Evolutionary conservation across 1,140 invertebrate species (phyloP).

Genomic region (Pachyrhynchus sulphureomaculatus): DNA sequence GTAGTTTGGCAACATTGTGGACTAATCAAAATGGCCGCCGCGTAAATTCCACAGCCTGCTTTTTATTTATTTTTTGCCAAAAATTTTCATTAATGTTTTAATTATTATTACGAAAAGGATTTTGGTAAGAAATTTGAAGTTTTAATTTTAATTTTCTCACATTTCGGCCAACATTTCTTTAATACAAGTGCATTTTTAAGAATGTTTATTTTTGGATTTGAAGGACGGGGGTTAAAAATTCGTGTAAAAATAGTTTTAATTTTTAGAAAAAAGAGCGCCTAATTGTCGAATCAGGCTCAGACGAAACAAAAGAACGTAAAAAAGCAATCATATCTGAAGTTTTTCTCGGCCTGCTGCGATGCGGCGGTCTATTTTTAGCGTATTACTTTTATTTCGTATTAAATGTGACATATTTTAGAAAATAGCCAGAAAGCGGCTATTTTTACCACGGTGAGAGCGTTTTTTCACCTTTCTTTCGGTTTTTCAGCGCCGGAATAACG

Average conservation of each 20-base stretch:
- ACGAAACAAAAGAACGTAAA: conserved; percentile 10
- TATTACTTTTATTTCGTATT: conserved; percentile 35
- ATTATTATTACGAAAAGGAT: conserved; percentile 16
- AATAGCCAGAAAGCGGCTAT: conserved; percentile 31
- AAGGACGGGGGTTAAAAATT: neutral
- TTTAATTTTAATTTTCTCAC: neutral
- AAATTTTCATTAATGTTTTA: conserved; percentile 24
- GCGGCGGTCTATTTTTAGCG: conserved; percentile 19
- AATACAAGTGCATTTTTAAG: neutral
- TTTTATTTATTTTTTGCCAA: conserved; percentile 30
- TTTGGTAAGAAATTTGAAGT: conserved; percentile 13
- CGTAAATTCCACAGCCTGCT: conserved; percentile 21
- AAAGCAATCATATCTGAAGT: conserved; percentile 17
- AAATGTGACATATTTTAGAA: conserved; percentile 33
- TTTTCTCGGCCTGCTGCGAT: conserved; percentile 18
- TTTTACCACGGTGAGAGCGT: conserved; percentile 32
- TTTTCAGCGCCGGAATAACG: conserved; percentile 24
- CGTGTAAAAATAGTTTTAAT: conserved; percentile 1
- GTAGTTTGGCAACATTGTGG: conserved; percentile 1
- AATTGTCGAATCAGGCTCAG: neutral
- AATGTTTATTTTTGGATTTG: conserved; percentile 23
- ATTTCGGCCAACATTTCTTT: neutral
- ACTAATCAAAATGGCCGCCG: conserved; percentile 20
- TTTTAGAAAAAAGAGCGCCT: neutral
- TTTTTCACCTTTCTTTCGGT: conserved; percentile 25